phyloP scores from a whole-genome alignment of 2,113 vertebrate genomes.

The Lasiurus borealis region DNA sequence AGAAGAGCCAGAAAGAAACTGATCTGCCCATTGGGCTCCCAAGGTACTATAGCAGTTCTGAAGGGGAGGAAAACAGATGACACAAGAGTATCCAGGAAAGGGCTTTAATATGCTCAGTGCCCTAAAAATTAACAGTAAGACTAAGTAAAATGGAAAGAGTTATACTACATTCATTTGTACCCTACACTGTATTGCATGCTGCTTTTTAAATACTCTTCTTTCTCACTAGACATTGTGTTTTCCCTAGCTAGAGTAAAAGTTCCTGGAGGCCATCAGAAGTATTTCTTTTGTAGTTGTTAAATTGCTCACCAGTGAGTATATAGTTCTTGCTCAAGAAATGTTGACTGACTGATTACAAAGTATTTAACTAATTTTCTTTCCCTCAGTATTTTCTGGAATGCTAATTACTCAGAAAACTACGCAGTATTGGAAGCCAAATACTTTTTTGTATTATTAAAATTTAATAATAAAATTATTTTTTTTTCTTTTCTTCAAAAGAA shows the following conservation, averaged over 20 bases:
- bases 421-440: conserved; percentile 43
- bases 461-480: too few relatives aligned
- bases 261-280: conserved; percentile 13
- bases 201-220: background rate
- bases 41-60: background rate
- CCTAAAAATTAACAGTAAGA: background rate
- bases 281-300: background rate
- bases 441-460: too few relatives aligned
- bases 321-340: conserved; percentile 38
- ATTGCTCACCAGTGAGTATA: background rate
- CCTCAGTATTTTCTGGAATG: conserved; percentile 66
- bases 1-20: conserved; percentile 55
- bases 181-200: background rate
- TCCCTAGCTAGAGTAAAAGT: conserved; percentile 39
- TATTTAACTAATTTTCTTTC: conserved; percentile 59
- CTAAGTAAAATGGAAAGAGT: background rate
- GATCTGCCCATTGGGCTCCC: background rate
- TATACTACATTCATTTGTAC: background rate
- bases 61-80: background rate
- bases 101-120: background rate
- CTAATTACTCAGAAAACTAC: conserved; percentile 65
- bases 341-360: background rate
- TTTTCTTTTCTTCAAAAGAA: conserved; percentile 57
- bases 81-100: background rate
- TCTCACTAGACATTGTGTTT: background rate